These are phyloP conservation scores for Tenthredo amoena DNA, from an alignment of 2,888 invertebrate species.

Conservation along the genomic window DNA sequence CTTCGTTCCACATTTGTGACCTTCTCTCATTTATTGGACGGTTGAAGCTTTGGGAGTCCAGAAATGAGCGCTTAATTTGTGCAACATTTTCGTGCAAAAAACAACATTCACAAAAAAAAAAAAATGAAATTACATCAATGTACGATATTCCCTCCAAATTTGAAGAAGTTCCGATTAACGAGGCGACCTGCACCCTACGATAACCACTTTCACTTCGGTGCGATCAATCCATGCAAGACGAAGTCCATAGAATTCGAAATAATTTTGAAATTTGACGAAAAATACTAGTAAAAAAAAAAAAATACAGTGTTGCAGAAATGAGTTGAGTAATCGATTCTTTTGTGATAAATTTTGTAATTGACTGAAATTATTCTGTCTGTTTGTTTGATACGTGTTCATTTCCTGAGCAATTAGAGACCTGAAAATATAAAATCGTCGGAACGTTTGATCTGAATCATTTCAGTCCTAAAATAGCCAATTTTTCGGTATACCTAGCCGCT, in stretches of 20 bases:
- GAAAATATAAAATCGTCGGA: neutral
- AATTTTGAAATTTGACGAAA: too few relatives aligned
- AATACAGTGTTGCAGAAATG: too few relatives aligned
- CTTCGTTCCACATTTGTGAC: neutral
- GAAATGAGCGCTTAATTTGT: neutral
- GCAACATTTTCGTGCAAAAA: too few relatives aligned
- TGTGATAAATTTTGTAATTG: neutral
- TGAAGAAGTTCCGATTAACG: too few relatives aligned
- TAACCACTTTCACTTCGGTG: too few relatives aligned
- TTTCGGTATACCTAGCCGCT: neutral
- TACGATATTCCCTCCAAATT: too few relatives aligned
- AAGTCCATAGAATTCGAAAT: too few relatives aligned
- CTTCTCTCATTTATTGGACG: neutral
- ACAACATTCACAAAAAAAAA: too few relatives aligned
- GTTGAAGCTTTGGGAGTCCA: neutral
- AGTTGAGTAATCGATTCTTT: neutral
- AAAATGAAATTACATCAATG: too few relatives aligned
- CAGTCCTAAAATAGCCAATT: neutral
- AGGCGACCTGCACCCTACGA: too few relatives aligned
- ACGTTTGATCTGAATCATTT: neutral
- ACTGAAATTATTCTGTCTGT: neutral
- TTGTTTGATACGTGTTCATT: neutral
- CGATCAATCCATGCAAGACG: too few relatives aligned
- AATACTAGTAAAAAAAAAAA: too few relatives aligned
- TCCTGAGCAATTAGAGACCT: neutral